Evolutionary conservation across 1,140 invertebrate genomes (phyloP).

Genomic region (Oscheius sp.): DNA sequence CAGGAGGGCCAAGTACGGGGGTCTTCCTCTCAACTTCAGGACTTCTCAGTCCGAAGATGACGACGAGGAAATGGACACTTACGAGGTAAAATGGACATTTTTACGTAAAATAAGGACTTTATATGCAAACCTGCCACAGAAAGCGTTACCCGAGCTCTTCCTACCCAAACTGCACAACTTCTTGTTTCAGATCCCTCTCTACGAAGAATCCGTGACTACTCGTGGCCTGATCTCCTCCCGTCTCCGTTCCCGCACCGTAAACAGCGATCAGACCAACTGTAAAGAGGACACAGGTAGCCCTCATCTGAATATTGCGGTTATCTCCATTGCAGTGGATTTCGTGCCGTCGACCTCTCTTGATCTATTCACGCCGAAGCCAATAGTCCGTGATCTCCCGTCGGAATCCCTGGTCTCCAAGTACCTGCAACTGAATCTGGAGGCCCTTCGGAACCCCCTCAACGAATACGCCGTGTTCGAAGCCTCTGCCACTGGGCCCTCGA

Average conservation of each 20-base stretch:
- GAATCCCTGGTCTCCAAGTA: conserved; percentile 1
- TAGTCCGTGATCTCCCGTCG: too few species aligned
- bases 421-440: background rate
- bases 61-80: conserved; percentile 12
- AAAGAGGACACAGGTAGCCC: background rate
- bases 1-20: background rate
- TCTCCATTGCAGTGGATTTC: background rate
- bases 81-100: background rate
- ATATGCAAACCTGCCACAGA: too few species aligned
- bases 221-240: conserved; percentile 3
- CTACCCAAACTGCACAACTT: background rate
- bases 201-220: conserved; percentile 11
- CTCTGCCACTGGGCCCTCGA: background rate
- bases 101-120: background rate
- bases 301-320: background rate
- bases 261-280: conserved; percentile 6
- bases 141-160: background rate
- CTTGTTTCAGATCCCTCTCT: conserved; percentile 7
- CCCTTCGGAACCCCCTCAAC: background rate
- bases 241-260: conserved; percentile 7
- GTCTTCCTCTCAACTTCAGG: conserved; percentile 20
- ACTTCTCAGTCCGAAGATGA: background rate
- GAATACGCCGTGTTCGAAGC: background rate
- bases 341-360: background rate
- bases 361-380: conserved; percentile 1